phyloP scores from a whole-genome alignment of 2,797 vertebrate species.

The Numenius phaeopus region DNA sequence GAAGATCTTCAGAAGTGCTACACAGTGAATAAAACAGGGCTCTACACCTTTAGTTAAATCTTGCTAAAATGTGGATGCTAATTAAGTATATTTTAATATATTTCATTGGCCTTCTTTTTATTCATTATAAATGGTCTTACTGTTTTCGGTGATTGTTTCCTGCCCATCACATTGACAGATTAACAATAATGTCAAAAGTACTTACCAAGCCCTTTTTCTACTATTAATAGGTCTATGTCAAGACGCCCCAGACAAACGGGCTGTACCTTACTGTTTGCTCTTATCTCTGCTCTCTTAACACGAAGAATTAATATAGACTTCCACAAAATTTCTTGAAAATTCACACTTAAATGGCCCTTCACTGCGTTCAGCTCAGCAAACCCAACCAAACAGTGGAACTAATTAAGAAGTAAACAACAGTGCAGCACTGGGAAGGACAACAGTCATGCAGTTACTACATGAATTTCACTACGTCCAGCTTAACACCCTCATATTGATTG shows the following conservation, averaged over 20 bases:
- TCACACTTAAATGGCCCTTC: not conserved
- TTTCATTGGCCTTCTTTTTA: not conserved
- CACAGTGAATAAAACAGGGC: not conserved
- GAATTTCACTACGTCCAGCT: accelerated
- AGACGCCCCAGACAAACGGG: not conserved
- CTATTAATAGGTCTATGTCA: not conserved
- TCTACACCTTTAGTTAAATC: not conserved
- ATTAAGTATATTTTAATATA: not conserved
- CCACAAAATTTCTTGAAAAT: not conserved
- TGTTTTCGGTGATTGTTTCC: not conserved
- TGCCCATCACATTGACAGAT: not conserved
- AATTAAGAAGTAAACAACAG: not conserved
- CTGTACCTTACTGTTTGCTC: not conserved
- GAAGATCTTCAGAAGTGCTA: not conserved
- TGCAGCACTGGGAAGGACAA: not conserved
- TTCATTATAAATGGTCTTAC: not conserved
- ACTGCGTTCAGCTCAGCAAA: not conserved
- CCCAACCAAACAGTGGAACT: not conserved
- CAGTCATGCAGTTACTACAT: not conserved
- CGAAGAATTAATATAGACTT: not conserved
- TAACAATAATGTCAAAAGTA: not conserved
- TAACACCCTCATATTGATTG: not conserved
- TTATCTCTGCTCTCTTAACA: not conserved
- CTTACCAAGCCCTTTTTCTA: not conserved
- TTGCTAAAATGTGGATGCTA: not conserved